Base-by-base conservation (phyloP, 1,140 invertebrate species). In the Leptinotarsa defecta region DNA sequence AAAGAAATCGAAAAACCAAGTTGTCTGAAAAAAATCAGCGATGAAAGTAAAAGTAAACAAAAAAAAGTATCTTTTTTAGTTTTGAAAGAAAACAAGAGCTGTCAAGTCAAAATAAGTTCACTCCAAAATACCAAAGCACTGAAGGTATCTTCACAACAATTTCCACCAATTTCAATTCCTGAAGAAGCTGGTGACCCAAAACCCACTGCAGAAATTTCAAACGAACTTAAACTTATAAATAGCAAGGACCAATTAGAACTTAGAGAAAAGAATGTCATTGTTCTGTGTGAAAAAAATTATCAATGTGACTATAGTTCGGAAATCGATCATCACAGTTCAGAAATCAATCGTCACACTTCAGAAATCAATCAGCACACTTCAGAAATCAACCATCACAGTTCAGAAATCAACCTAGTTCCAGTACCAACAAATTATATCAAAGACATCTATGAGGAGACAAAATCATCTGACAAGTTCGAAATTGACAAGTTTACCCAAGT, bases 31-130 rank as follows among this genome's bases (percentile, higher is more conserved):
- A 73, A 73, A 48, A 17, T 6, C 57, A 72, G 57, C 22, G 57
- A 61, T 6, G 70, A 72, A 72, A n/a, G 70, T 62, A 62, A 72
- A 72, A 24, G 20, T 48, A 73, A 73, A 73, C 24, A 61, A 2
- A 73, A 73, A 22, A 64, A 65, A 49, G 71, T 73, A 17, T 73
- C 71, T 61, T 73, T 73, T 48, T 64, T 57, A 48, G 49, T 71
- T 20, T 5, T 48, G n/a, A 70, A 70, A 22, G 72, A 74, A 71
- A 61, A 76, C 43, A 78, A 78, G 49, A 68, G 48, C 4, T 74
- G 71, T 8, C 77, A 78, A 57, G 75, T 61, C 19, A 57, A 57
- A 17, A 15, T 61, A 27, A 76, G 77, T 68, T 68, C 77, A 5
- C 72, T 71, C 4, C 77, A 78, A 64, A 49, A 70, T 11, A 22